Base-by-base conservation (phyloP, 2,797 vertebrate species). In the Pangasius djambal region DNA sequence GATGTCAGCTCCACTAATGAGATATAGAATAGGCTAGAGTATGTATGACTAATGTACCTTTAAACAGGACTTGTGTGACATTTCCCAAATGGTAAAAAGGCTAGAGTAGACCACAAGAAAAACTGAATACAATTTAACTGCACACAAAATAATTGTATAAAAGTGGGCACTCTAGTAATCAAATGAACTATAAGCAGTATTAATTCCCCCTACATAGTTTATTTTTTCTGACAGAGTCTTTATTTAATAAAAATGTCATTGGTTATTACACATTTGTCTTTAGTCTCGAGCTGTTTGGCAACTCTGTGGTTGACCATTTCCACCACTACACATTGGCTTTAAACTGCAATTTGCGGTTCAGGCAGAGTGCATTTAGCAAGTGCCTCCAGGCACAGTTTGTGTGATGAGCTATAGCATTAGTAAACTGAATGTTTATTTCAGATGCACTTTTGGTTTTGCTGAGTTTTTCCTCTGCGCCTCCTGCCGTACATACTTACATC, bases 291-390 rank as follows among this genome's bases (percentile, higher is more conserved):
- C 25, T 16, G 44, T 75, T 75, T 31, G 77, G 20, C n/a, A 79
- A 79, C n/a, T 57, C 75, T 31, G 22, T 0, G 22, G 25, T 65
- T 44, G 55, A 37, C 6, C 59, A 44, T 69, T 50, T 67, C 16
- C 61, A 67, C 15, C 44, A 50, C 15, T 65, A 31, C 28, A 31
- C n/a, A 34, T 52, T 2, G 20, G 28, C 8, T 50, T 67, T 52
- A 85, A 85, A 69, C n/a, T 52, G 83, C 63, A 69, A 84, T 67
- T 69, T 84, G 44, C 25, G 6, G 28, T n/a, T 83, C 40, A 83
- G 61, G 6, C 18, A 63, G 37, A 83, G 22, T 37, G 6, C 8
- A 20, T 52, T 85, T 69, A 20, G 28, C 55, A 52, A 34, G 48
- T 1, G 6, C n/a, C 48, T 85, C 65, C 83, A 13, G 44, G 65